Evolutionary conservation across 2,113 vertebrate genomes (phyloP).

Genomic region (Corydoras maculifer): DNA sequence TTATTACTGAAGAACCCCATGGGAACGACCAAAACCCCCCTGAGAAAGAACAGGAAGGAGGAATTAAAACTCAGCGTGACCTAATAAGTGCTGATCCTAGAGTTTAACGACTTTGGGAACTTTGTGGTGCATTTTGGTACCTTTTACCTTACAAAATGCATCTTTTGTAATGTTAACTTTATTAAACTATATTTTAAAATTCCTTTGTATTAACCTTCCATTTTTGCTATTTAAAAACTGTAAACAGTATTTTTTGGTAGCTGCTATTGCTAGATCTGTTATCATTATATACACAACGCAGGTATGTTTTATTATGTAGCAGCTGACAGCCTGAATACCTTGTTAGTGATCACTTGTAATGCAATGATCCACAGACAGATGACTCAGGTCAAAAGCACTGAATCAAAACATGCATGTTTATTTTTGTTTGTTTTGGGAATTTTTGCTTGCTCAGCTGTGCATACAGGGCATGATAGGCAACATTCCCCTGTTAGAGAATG

Average conservation of each 20-base stretch:
- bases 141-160: conserved; percentile 26
- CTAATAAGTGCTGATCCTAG: conserved; percentile 56
- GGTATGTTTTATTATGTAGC: conserved; percentile 47
- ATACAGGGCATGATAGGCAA: conserved; percentile 32
- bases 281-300: conserved; percentile 53
- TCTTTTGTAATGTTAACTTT: conserved; percentile 12
- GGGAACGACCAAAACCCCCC: conserved; percentile 49
- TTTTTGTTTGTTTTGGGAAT: conserved; percentile 3
- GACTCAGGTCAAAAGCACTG: conserved; percentile 53
- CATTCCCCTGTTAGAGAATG: conserved; percentile 27
- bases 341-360: conserved; percentile 42
- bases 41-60: conserved; percentile 33
- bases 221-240: conserved; percentile 11
- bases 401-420: conserved; percentile 44
- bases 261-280: conserved; percentile 49
- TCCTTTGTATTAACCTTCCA: too few species aligned
- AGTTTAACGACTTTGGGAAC: conserved; percentile 57
- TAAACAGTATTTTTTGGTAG: conserved; percentile 44
- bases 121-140: conserved; percentile 43
- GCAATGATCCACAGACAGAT: conserved; percentile 58
- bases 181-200: too few species aligned
- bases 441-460: conserved; percentile 43
- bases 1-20: conserved; percentile 52
- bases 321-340: conserved; percentile 34
- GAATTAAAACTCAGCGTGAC: conserved; percentile 40